Base-by-base conservation (phyloP, 2,888 invertebrate genomes). In the Elgonia sp. region DNA sequence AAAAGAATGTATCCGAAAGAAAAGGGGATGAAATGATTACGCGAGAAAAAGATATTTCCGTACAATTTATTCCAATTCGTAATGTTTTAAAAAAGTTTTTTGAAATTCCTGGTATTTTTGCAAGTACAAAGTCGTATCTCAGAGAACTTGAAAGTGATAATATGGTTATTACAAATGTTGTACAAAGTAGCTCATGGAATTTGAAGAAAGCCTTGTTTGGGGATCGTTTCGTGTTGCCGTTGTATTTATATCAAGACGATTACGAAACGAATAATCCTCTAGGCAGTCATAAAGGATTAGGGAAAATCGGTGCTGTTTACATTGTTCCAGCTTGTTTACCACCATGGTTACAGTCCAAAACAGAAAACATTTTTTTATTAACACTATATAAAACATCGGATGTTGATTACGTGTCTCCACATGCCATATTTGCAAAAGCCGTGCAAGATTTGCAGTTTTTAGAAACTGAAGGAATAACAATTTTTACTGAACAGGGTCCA, bases 331-430 rank as follows among this genome's bases (percentile, higher is more conserved):
- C 63, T 8, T 77, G 76, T 70, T 84, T 77, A 70, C 77, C 84
- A 53, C 77, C 77, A 21, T 6, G 50, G n/a, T 39, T 84, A 9
- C 67, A 86, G 20, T 83, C 82, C 29, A 76, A 87, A 72, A 70
- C 42, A 4, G 75, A 83, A 29, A 87, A 50, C 7, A 83, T 86
- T 46, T 83, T 81, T 40, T 0, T 77, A 18, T 40, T 76, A 39
- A 60, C 67, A 14, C 18, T 83, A 37, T 83, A 75, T 46, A 83
- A 83, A 14, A 20, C 57, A 14, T 0, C 46, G 42, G 75, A 75
- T 75, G 39, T 46, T 40, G 46, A 85, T 40, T n/a, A 14, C 40
- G 40, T 75, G 21, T 50, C 53, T 37, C 55, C 60, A 7, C 65
- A 62, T 42, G 18, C 42, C 12, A 12, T 73, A 10, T 86, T 80